Conservation (phyloP, 2,797 vertebrate genomes). For the Eidolon dupreanum region DNA sequence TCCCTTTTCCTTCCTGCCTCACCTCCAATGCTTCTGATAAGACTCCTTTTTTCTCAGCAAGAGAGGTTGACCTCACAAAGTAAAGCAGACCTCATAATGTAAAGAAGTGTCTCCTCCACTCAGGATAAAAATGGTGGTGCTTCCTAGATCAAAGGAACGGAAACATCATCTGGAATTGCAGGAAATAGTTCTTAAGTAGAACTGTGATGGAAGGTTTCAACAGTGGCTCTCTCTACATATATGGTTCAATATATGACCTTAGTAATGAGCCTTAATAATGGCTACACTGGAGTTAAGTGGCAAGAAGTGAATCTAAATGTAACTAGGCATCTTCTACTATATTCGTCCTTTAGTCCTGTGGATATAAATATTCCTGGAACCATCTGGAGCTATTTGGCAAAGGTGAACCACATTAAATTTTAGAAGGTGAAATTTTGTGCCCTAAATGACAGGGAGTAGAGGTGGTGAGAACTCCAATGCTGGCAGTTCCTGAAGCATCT, state of each 20-base stretch:
- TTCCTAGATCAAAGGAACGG: neutral
- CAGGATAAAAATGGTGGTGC: neutral
- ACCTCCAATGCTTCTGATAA: neutral
- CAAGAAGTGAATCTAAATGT: neutral
- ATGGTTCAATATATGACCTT: neutral
- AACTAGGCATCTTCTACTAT: neutral
- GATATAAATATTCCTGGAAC: neutral
- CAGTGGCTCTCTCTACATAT: neutral
- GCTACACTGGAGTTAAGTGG: neutral
- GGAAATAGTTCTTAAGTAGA: neutral
- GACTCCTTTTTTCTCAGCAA: neutral
- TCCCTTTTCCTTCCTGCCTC: neutral
- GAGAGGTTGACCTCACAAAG: neutral
- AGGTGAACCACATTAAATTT: neutral
- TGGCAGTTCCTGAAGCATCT: neutral
- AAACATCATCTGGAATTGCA: neutral
- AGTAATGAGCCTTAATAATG: neutral
- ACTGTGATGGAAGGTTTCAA: neutral
- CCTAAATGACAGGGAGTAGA: neutral
- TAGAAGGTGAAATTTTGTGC: neutral
- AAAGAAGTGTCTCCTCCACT: neutral
- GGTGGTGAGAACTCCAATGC: accelerated
- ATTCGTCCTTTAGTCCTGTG: neutral
- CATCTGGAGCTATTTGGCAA: neutral
- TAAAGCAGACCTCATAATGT: neutral